Percentiles rank a stretch among this genome's conserved stretches.
Evolutionary conservation across 53 echinoderm and acorn worm species (phyloP).

Genomic region (Pentamera pediparva): DNA sequence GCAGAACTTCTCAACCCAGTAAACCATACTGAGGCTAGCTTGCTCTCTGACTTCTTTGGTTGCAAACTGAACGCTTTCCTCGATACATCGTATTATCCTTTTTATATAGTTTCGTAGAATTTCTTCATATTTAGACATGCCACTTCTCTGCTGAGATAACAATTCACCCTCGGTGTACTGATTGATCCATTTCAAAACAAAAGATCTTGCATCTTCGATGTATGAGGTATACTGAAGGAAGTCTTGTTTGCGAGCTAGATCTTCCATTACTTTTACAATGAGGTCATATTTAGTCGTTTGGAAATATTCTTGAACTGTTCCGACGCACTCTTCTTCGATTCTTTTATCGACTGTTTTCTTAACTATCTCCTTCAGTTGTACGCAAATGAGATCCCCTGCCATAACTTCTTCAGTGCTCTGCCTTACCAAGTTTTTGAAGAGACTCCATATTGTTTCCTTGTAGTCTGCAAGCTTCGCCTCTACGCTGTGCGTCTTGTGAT

Average conservation of each 20-base stretch:
- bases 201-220: conserved; percentile 3
- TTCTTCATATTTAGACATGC: conserved; percentile 9
- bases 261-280: not conserved
- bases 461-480: conserved; percentile 13
- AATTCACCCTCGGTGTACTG: not conserved
- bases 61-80: not conserved
- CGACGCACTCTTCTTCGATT: not conserved
- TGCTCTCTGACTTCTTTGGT: not conserved
- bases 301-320: not conserved
- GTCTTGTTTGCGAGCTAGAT: not conserved
- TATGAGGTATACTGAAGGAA: conserved; percentile 3
- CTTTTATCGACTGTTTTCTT: not conserved
- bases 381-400: conserved; percentile 8
- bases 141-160: conserved; percentile 8
- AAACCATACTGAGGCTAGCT: not conserved
- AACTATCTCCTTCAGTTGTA: not conserved
- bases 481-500: conserved; percentile 20
- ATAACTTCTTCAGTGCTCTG: conserved; percentile 34
- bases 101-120: not conserved
- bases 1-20: conserved; percentile 12
- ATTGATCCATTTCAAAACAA: conserved; percentile 8
- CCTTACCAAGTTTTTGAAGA: conserved; percentile 33
- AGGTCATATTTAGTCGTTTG: not conserved
- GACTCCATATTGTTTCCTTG: conserved; percentile 12
- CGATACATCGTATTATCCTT: not conserved